Evolutionary conservation across 2,888 invertebrate genomes (phyloP).

Genomic region (Nemotelus nigrinus): DNA sequence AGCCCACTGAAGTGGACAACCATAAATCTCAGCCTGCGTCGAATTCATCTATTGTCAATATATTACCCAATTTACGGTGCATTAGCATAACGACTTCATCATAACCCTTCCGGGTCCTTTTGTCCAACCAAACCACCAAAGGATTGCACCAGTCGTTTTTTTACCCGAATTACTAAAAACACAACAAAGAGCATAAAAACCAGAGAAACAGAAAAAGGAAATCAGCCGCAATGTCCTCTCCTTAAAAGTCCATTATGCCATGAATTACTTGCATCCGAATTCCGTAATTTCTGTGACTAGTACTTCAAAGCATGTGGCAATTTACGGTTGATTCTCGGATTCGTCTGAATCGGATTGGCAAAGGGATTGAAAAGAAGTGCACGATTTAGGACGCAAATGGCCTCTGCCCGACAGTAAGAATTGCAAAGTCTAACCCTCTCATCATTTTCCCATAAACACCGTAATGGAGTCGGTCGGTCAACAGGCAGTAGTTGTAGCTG

Average conservation of each 20-base stretch:
- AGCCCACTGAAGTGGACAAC: slow-evolving; percentile 28
- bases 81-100: slow-evolving; percentile 42
- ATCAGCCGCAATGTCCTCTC: slow-evolving; percentile 34
- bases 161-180: slow-evolving; percentile 20
- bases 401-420: slow-evolving; percentile 12
- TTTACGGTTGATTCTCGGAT: slow-evolving; percentile 21
- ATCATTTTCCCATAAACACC: slow-evolving; percentile 39
- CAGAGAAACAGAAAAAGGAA: slow-evolving; percentile 17
- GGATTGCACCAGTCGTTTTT: neutral
- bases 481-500: slow-evolving; percentile 30
- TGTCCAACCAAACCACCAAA: slow-evolving; percentile 18
- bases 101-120: slow-evolving; percentile 9
- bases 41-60: slow-evolving; percentile 34
- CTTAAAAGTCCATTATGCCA: slow-evolving; percentile 31
- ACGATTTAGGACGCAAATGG: slow-evolving; percentile 13
- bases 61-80: slow-evolving; percentile 41
- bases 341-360: slow-evolving; percentile 3
- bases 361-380: slow-evolving; percentile 14
- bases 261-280: slow-evolving; percentile 33
- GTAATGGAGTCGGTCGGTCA: slow-evolving; percentile 42
- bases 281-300: slow-evolving; percentile 1
- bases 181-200: slow-evolving; percentile 29
- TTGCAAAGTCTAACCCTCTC: slow-evolving; percentile 22
- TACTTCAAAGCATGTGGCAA: neutral
- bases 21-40: slow-evolving; percentile 29